These are phyloP conservation scores for Palythoa caribaeorum DNA, from an alignment of 92 coral and sea anemone species.

Conservation along the genomic window DNA sequence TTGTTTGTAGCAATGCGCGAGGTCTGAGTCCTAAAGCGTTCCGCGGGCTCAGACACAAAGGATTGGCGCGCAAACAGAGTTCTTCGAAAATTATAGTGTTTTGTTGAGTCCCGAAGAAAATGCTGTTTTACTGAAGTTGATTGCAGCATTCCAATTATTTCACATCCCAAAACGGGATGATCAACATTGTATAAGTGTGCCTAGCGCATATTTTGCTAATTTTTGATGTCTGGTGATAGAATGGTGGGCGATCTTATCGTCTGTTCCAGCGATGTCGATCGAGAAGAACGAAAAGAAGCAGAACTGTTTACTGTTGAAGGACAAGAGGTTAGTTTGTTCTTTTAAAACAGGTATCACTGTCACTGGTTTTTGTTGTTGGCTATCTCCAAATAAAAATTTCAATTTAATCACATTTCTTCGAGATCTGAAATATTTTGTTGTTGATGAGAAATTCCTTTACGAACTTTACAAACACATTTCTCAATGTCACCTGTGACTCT, in stretches of 20 bases:
- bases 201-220: background rate
- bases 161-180: background rate
- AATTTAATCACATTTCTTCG: background rate
- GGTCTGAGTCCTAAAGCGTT: constrained; percentile 26
- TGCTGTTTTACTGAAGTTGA: background rate
- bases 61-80: constrained; percentile 46
- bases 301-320: background rate
- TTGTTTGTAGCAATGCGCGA: constrained; percentile 13
- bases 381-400: background rate
- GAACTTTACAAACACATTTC: no score
- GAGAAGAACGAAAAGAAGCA: background rate
- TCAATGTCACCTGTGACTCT: no score
- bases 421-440: background rate
- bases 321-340: background rate
- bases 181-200: background rate
- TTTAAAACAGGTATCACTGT: background rate
- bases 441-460: background rate
- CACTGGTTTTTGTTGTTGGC: background rate
- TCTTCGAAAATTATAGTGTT: background rate
- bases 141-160: background rate
- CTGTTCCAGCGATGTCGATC: background rate
- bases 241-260: constrained; percentile 27
- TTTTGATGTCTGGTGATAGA: constrained; percentile 20
- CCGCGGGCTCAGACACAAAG: constrained; percentile 70
- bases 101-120: background rate